Percentiles rank a stretch among this genome's conserved stretches.
Conservation (phyloP, 2,888 invertebrate genomes). For the Ophraella communa region DNA sequence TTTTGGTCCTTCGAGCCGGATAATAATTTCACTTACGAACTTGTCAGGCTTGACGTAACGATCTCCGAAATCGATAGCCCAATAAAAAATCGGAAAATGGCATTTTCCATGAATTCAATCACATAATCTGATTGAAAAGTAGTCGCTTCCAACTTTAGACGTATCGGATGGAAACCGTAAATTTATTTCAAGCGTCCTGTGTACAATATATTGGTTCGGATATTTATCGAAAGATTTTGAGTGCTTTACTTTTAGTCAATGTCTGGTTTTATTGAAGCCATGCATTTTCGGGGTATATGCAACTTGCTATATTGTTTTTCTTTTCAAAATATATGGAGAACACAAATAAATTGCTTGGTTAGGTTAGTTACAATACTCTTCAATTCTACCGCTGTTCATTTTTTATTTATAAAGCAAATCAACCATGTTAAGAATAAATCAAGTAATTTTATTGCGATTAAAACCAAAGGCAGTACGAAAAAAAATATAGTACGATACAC, state of each 20-base stretch:
- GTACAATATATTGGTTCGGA: neutral
- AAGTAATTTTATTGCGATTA: too few relatives aligned
- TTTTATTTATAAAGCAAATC: too few relatives aligned
- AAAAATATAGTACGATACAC: too few relatives aligned
- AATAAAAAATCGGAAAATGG: neutral
- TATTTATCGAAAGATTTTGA: neutral
- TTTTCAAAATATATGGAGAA: too few relatives aligned
- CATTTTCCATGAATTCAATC: neutral
- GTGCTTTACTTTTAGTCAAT: neutral
- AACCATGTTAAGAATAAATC: too few relatives aligned
- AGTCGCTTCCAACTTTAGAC: neutral
- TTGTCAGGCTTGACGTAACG: neutral
- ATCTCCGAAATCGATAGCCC: neutral
- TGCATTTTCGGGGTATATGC: neutral
- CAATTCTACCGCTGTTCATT: too few relatives aligned
- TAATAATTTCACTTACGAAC: neutral
- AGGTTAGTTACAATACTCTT: too few relatives aligned
- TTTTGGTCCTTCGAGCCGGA: neutral
- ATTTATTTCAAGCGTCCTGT: neutral
- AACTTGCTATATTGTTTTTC: too few relatives aligned
- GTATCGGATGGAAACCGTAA: neutral
- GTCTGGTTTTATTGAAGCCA: neutral
- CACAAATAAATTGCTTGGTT: too few relatives aligned
- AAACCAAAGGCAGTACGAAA: too few relatives aligned
- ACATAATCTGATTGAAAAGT: neutral